Percentiles rank a stretch among this genome's conserved stretches.
Evolutionary conservation across 1,140 invertebrate species (phyloP).

Genomic region (Doryteuthis pealeii): DNA sequence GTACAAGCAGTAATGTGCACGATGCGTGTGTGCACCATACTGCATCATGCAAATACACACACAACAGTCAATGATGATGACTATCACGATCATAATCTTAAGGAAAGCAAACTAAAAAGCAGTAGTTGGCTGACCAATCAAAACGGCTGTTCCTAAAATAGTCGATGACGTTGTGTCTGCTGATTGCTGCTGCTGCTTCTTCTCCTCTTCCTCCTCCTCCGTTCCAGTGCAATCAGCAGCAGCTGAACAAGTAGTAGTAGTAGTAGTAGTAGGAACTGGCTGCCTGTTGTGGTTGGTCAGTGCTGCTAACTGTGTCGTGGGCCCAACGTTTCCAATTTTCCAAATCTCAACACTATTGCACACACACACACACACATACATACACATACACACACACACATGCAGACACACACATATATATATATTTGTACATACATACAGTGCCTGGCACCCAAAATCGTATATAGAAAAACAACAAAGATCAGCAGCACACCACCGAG

Average conservation of each 20-base stretch:
- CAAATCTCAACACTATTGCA: not conserved
- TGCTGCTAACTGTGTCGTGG: not conserved
- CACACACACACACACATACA: slow-evolving; percentile 23
- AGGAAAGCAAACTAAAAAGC: not conserved
- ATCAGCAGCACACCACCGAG: too few relatives aligned
- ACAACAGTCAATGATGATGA: not conserved
- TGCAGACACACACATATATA: slow-evolving; percentile 18
- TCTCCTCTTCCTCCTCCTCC: not conserved
- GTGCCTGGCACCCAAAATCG: too few relatives aligned
- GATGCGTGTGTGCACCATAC: not conserved
- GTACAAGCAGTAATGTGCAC: not conserved
- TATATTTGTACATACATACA: not conserved
- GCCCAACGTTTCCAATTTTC: slow-evolving; percentile 16
- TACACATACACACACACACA: slow-evolving; percentile 23
- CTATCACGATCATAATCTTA: not conserved
- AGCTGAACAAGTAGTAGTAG: not conserved
- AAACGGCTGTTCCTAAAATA: not conserved
- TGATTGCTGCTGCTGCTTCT: not conserved
- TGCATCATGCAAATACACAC: not conserved
- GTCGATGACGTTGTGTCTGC: slow-evolving; percentile 5
- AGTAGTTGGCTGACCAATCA: not conserved
- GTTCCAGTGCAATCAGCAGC: not conserved
- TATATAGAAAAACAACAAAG: too few relatives aligned
- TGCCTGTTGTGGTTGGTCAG: slow-evolving; percentile 1
- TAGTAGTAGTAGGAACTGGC: too few relatives aligned